Evolutionary conservation across 2,888 invertebrate species (phyloP), one percentile per base, ranked within the genome.

Genomic region (Geophilus truncorum): DNA sequence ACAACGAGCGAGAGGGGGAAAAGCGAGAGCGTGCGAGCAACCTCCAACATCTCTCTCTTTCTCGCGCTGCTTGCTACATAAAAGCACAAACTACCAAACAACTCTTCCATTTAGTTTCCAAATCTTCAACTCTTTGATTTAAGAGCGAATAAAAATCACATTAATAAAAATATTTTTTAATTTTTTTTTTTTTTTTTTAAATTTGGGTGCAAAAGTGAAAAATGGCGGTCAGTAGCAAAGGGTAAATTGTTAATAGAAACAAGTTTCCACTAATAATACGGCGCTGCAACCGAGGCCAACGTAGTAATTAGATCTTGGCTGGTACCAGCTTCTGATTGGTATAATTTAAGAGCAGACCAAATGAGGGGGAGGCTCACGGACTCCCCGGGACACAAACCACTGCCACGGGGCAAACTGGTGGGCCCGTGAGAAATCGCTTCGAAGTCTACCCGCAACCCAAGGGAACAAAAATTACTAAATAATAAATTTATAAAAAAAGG

Each of bases 221-320:
- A 62, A 62, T 62, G 25, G 62, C 62, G 25, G 9, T 9, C 57
- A 57, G 57, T 21, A 18, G 57, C 21, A 57, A 57, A 57, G 57
- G 62, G 62, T 62, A 62, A 62, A 62, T 62, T 62, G 62, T 62
- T 62, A 62, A 62, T 62, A 62, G 62, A 62, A 62, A 62, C 62
- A 62, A 62, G 62, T 62, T 62, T 62, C 28, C 62, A 62, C 62
- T 62, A 62, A 62, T 62, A 62, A 62, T 15, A 62, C 62, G 62
- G 62, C 62, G 62, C 62, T 62, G 62, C 62, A 62, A 7, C 62
- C 62, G 62, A 28, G 62, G 62, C 62, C 62, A 62, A 62, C 62
- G 25, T 62, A 62, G 62, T 62, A 62, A 62, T 62, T 62, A 62
- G 62, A 62, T 62, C 62, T 62, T 62, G 62, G 62, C 62, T 62